Base-by-base conservation (phyloP, 2,113 vertebrate species). In the Puntigrus tetrazona region DNA sequence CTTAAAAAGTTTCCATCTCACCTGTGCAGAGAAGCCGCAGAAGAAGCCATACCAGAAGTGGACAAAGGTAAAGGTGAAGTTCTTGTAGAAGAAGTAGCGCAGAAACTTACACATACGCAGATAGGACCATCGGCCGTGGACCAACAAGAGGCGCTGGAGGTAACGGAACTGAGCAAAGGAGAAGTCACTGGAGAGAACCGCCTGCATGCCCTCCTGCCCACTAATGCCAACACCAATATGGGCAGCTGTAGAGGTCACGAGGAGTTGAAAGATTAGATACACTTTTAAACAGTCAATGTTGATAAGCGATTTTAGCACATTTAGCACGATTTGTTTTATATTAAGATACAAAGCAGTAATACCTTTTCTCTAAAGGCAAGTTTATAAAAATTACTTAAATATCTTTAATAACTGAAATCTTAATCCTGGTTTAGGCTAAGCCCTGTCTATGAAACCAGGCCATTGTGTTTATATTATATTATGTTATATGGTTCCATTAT, bases 41-140 rank as follows among this genome's bases (percentile, higher is more conserved):
- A 95, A 98, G 95, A 98, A 99, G 63, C 93, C 96, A 8, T 97
- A 99, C 97, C 98, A 99, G 94, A 99, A 96, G 77, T 99, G 97
- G 18, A 98, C 95, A 31, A 99, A 91, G 0, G 97, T 99, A 90
- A 99, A 99, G 89, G 95, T 94, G 90, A 99, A 99, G 92, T 99
- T 99, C 92, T 99, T 99, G 86, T 97, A 99, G 90, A 99, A 99
- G 90, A 99, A 99, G 86, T 98, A 99, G 36, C 92, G 90, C n/a
- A 99, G 94, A 89, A 99, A 99, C 88, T 96, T 97, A 95, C 96
- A 97, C 96, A 99, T 98, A 92, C 97, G 96, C 55, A 97, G 92
- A 82, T 99, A 99, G 18, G 97, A 99, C 98, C 97, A 99, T 63
- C 97, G 95, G 0, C 97, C 98, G 0, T 99, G 97, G 38, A 99